Evolutionary conservation across 30 jellyfish, hydroid and myxozoan species (phyloP), one percentile per base, ranked within the genome.

Genomic region (Sanderia malayensis): DNA sequence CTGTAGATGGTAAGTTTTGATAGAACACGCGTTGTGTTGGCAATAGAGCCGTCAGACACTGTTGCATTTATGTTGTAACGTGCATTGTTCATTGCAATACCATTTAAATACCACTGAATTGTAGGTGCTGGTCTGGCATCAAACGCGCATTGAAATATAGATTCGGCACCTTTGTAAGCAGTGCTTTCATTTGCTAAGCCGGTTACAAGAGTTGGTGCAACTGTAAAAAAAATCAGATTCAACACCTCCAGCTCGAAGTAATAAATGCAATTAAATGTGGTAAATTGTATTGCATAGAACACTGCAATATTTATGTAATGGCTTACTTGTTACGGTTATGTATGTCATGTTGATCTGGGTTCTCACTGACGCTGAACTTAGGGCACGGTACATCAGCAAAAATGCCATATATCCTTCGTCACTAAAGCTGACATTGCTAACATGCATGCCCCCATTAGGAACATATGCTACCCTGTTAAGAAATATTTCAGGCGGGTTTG

Each of bases 61-160:
- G 86, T 76, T 28, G 87, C 44, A 24, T 68, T 76, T 44, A 85
- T 70, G 47, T 0, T 25, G 55, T 61, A 68, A 28, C 95, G 85
- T 4, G 82, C 15, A 45, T 63, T 27, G 53, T 33, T 74, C 24
- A 70, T 47, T 28, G 30, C 85, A 9, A 41, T 64, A 7, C 70
- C 71, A 44, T 74, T 67, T 0, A 85, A 41, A 21, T 25, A 61
- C 95, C 95, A 85, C 31, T 60, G 30, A 49, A 85, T 59, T 33
- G 82, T 28, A 0, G 95, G 91, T 0, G 61, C 29, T 1, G 89
- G 86, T 53, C 86, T 57, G 1, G 88, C 90, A 25, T 57, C 81
- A 58, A 81, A 84, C 28, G 57, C 74, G 62, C 95, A 85, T 13
- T 57, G 31, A 31, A 71, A 45, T 25, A 31, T 58, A 13, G 86